Conservation (phyloP, 2,888 invertebrate genomes). For the Phytoseiulus persimilis region DNA sequence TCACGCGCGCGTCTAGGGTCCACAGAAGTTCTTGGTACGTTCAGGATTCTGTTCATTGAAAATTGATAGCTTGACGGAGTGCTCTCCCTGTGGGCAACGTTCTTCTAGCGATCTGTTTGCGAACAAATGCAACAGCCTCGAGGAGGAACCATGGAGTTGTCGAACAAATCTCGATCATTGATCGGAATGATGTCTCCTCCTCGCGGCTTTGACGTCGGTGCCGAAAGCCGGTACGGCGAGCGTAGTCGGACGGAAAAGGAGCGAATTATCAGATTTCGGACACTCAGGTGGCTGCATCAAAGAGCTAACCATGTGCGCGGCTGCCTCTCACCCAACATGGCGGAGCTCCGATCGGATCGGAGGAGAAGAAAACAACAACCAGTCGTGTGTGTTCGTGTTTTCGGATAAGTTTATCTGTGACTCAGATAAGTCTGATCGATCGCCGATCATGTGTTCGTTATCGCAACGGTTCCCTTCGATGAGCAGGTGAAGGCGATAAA, state of each 20-base stretch:
- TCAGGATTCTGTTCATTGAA: too few species aligned
- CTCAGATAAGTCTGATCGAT: background rate
- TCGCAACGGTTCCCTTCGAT: background rate
- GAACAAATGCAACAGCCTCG: too few species aligned
- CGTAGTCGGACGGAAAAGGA: too few species aligned
- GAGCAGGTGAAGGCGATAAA: background rate
- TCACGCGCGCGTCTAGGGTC: background rate
- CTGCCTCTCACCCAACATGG: constrained; percentile 5
- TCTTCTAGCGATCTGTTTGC: too few species aligned
- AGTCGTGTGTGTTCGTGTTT: background rate
- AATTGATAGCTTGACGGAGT: too few species aligned
- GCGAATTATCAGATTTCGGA: too few species aligned
- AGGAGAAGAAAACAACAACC: background rate
- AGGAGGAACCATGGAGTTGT: too few species aligned
- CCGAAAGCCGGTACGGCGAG: too few species aligned
- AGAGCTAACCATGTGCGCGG: background rate
- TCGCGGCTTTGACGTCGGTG: too few species aligned
- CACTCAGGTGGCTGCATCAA: background rate
- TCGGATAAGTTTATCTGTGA: background rate
- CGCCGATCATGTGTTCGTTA: background rate
- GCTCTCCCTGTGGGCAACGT: too few species aligned
- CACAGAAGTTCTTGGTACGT: background rate
- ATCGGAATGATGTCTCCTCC: too few species aligned
- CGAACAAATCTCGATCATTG: too few species aligned
- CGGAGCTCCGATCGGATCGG: background rate